phyloP scores from a whole-genome alignment of 2,113 vertebrate species.

The Melanerpes formicivorus region DNA sequence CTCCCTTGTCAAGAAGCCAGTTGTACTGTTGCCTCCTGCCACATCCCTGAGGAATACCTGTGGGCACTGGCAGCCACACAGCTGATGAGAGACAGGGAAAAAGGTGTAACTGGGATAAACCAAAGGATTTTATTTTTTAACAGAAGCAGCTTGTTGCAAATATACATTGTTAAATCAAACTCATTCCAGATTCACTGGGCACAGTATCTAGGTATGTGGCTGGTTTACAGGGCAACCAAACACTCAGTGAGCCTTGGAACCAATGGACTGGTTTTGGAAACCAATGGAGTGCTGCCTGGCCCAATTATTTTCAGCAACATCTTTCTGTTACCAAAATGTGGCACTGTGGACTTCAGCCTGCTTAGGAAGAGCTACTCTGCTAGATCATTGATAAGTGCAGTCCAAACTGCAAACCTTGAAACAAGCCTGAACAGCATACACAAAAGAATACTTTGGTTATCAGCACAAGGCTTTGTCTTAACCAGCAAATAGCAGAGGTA shows the following conservation, averaged over 20 bases:
- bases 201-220: conserved; percentile 73
- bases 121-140: background rate
- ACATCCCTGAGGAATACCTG: conserved; percentile 70
- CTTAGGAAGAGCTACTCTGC: conserved; percentile 24
- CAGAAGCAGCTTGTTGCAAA: conserved; percentile 50
- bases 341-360: conserved; percentile 70
- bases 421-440: background rate
- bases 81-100: background rate
- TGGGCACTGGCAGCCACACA: conserved; percentile 51
- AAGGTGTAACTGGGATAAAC: conserved; percentile 33
- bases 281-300: conserved; percentile 67
- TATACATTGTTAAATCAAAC: conserved; percentile 39
- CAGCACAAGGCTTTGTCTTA: background rate
- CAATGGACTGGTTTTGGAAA: conserved; percentile 68
- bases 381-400: conserved; percentile 28
- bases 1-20: conserved; percentile 67
- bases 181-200: conserved; percentile 76
- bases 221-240: conserved; percentile 48
- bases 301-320: conserved; percentile 83
- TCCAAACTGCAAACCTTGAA: conserved; percentile 6
- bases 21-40: conserved; percentile 60
- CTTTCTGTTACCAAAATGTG: conserved; percentile 74
- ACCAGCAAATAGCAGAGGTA: background rate
- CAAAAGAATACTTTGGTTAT: background rate
- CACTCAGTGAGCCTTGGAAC: conserved; percentile 60